Evolutionary conservation across 1,140 invertebrate species (phyloP).

Genomic region (Nebria ingens): DNA sequence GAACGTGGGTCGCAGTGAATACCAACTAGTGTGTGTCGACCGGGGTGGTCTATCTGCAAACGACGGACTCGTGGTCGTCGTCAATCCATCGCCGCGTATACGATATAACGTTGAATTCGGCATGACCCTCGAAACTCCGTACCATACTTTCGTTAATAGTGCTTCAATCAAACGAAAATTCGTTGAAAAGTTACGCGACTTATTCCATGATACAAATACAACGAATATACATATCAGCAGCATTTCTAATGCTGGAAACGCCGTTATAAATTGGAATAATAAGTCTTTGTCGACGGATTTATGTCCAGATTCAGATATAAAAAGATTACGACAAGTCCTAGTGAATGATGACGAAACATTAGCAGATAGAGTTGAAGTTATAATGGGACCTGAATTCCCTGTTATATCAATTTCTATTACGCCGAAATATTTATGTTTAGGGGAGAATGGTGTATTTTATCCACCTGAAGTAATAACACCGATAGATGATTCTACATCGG

Average conservation of each 20-base stretch:
- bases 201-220: constrained; percentile 67
- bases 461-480: constrained; percentile 27
- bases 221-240: constrained; percentile 58
- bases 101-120: constrained; percentile 60
- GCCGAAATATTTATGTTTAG: constrained; percentile 61
- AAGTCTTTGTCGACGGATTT: constrained; percentile 50
- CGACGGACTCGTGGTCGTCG: constrained; percentile 69
- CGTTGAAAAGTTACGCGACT: constrained; percentile 57
- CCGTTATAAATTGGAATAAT: constrained; percentile 72
- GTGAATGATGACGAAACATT: constrained; percentile 51
- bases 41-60: constrained; percentile 56
- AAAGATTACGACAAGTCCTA: constrained; percentile 55
- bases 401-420: constrained; percentile 60
- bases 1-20: constrained; percentile 62
- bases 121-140: constrained; percentile 64
- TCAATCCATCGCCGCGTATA: constrained; percentile 41
- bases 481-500: constrained; percentile 41
- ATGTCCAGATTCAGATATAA: constrained; percentile 69
- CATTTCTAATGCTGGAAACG: constrained; percentile 45
- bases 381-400: constrained; percentile 68
- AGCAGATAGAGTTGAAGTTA: constrained; percentile 53
- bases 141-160: constrained; percentile 57
- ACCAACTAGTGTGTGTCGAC: constrained; percentile 64
- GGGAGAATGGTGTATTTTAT: constrained; percentile 41
- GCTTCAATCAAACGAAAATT: constrained; percentile 61